A percentile compares a stretch with the other conserved stretches of the same genome.
phyloP scores from a whole-genome alignment of 1,140 invertebrate genomes.

The Pseudomyrmex flavicornis region DNA sequence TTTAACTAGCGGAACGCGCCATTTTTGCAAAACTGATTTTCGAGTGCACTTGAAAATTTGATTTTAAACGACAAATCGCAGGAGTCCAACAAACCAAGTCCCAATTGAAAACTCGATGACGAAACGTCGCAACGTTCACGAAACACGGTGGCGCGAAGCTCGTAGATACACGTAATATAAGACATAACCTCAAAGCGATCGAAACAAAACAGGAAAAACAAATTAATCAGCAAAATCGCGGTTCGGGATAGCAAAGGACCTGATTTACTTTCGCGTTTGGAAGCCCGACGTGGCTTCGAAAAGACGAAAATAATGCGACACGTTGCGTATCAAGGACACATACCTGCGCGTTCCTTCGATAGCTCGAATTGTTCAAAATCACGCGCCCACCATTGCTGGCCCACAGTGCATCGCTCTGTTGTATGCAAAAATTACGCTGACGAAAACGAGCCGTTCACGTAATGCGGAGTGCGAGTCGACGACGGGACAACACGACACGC shows the following conservation, averaged over 20 bases:
- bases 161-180: not conserved
- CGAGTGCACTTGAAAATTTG: conserved; percentile 44
- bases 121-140: not conserved
- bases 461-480: not conserved
- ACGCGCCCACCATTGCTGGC: conserved; percentile 90
- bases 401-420: conserved; percentile 84
- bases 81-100: not conserved
- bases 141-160: not conserved
- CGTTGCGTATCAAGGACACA: conserved; percentile 30
- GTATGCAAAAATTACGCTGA: conserved; percentile 66
- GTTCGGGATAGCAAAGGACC: no score
- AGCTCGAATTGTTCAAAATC: conserved; percentile 89
- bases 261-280: no score
- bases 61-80: no score
- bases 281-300: no score
- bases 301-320: not conserved
- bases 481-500: not conserved
- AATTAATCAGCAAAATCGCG: not conserved
- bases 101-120: not conserved
- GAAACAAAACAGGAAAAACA: not conserved
- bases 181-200: conserved; percentile 47
- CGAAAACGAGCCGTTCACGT: conserved; percentile 23
- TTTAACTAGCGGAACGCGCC: conserved; percentile 84
- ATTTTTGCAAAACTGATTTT: conserved; percentile 82
- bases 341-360: conserved; percentile 83